A percentile compares a stretch with the other conserved stretches of the same genome.
phyloP scores from a whole-genome alignment of 2,113 vertebrate species.

The Pollimyrus isidori region DNA sequence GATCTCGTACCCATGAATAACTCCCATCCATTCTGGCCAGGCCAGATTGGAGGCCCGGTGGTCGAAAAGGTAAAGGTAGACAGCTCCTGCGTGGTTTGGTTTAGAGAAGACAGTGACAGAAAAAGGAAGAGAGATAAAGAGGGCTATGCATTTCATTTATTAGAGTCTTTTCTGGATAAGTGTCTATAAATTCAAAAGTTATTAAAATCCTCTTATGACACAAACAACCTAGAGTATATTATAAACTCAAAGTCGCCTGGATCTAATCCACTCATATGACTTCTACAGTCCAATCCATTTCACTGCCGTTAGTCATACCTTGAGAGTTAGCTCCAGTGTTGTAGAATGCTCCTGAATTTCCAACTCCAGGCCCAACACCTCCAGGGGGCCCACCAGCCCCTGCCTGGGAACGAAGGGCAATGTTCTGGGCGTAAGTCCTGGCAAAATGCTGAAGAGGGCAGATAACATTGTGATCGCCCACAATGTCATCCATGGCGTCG shows the following conservation, averaged over 20 bases:
- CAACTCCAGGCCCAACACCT: constrained; percentile 41
- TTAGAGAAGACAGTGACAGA: neutral
- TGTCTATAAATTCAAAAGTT: neutral
- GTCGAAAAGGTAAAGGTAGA: constrained; percentile 80
- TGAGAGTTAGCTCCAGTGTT: constrained; percentile 51
- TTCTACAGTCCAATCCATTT: neutral
- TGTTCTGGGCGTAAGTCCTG: constrained; percentile 62
- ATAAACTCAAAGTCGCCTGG: neutral
- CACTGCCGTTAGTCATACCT: constrained; percentile 36
- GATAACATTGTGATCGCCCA: constrained; percentile 86
- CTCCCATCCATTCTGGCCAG: constrained; percentile 92
- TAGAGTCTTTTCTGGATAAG: neutral
- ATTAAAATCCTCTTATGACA: neutral
- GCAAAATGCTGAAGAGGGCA: constrained; percentile 79
- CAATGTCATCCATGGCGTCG: constrained; percentile 80
- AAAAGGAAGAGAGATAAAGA: neutral
- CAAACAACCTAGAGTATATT: neutral
- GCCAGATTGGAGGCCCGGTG: constrained; percentile 79
- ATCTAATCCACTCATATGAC: neutral
- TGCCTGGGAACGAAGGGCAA: constrained; percentile 36
- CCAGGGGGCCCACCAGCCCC: constrained; percentile 23
- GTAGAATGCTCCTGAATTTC: constrained; percentile 26
- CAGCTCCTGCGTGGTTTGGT: constrained; percentile 34
- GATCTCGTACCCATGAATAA: constrained; percentile 89
- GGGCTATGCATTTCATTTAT: neutral